Evolutionary conservation across 2,797 vertebrate species (phyloP).

Genomic region (Sebastes nivosus): DNA sequence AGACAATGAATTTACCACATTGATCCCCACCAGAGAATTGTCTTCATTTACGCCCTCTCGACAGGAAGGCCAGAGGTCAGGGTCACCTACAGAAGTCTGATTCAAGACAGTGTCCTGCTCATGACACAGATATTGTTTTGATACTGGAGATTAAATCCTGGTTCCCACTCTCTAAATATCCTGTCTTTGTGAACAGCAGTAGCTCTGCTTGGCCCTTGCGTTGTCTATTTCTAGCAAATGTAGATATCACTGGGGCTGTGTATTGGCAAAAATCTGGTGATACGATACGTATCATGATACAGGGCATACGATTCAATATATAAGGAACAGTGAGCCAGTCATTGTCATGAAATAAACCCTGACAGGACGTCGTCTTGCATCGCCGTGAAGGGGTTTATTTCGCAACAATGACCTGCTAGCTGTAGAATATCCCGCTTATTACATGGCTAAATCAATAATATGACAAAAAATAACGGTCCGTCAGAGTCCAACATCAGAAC

Average conservation of each 20-base stretch:
- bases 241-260: no score
- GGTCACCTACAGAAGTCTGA: background rate
- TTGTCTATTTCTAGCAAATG: background rate
- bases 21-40: background rate
- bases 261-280: no score
- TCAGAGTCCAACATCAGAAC: no score
- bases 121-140: background rate
- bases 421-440: no score
- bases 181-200: background rate
- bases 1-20: background rate
- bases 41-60: background rate
- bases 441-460: no score
- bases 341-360: no score
- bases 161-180: background rate
- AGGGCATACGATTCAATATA: no score
- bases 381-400: no score
- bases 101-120: background rate
- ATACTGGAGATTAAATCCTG: background rate
- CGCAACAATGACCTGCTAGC: no score
- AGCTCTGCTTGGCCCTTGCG: background rate
- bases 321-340: fast-evolving
- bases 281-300: no score
- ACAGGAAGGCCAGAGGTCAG: background rate
- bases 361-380: no score
- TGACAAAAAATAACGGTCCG: fast-evolving